These are phyloP conservation scores for Sebastes glaucus DNA, from an alignment of 2,797 vertebrate genomes.

Conservation along the genomic window DNA sequence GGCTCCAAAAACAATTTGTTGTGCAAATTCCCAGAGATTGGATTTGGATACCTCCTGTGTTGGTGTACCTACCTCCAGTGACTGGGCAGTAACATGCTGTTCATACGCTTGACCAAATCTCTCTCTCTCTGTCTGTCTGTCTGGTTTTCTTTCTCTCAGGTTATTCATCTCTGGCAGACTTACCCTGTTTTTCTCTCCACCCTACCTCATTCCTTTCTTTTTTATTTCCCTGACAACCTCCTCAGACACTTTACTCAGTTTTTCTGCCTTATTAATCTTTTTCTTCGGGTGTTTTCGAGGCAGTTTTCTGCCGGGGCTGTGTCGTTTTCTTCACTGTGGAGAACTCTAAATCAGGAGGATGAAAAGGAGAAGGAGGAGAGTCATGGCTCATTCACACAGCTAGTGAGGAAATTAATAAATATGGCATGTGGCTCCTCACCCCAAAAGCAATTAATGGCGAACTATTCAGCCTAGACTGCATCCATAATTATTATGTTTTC, in stretches of 20 bases:
- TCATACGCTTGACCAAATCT: constrained; percentile 23
- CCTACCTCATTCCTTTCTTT: no score
- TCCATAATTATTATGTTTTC: neutral
- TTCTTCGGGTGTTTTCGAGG: neutral
- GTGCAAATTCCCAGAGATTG: constrained; percentile 54
- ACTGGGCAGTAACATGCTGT: constrained; percentile 41
- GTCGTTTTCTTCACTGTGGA: neutral
- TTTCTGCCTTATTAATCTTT: neutral
- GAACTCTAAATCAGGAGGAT: neutral
- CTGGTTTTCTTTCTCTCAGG: neutral
- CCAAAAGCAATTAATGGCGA: neutral
- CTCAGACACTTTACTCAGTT: neutral
- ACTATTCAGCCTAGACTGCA: neutral
- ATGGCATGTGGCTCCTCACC: neutral
- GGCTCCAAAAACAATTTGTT: constrained; percentile 47
- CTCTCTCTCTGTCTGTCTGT: neutral
- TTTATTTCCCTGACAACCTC: neutral
- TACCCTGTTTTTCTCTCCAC: neutral
- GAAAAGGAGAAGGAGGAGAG: neutral
- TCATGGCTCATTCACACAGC: neutral
- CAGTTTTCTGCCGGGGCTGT: neutral
- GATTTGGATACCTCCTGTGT: constrained; percentile 57
- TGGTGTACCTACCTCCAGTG: constrained; percentile 50
- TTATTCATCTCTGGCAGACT: neutral
- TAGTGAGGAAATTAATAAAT: constrained; percentile 11